These are phyloP conservation scores for Chionoecetes opilio DNA, from an alignment of 1,140 invertebrate species.

Conservation along the genomic window DNA sequence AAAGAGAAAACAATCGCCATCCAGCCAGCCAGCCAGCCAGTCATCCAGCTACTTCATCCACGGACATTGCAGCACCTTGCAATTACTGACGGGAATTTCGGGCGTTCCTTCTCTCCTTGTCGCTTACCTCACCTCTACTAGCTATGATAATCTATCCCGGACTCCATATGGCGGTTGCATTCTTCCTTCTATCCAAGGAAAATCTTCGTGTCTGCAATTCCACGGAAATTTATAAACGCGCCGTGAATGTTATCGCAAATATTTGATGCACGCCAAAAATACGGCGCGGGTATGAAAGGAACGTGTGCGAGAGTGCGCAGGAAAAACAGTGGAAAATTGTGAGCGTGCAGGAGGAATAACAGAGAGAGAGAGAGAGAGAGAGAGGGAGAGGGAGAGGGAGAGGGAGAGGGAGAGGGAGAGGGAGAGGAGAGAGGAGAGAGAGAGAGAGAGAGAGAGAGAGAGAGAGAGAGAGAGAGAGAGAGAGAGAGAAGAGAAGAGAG, in stretches of 20 bases:
- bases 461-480: too few species aligned
- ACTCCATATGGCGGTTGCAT: background rate
- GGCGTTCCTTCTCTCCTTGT: background rate
- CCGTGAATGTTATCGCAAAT: conserved; percentile 19
- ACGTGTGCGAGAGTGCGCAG: background rate
- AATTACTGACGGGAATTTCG: background rate
- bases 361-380: conserved; percentile 15
- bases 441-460: too few species aligned
- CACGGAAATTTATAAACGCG: background rate
- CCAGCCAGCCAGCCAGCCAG: too few species aligned
- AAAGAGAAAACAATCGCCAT: too few species aligned
- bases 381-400: background rate
- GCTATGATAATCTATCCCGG: background rate
- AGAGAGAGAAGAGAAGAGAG: too few species aligned
- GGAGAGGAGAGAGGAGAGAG: too few species aligned
- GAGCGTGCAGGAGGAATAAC: background rate
- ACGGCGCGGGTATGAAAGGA: background rate
- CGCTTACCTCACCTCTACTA: background rate
- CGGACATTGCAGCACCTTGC: too few species aligned
- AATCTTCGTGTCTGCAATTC: background rate
- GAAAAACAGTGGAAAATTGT: background rate
- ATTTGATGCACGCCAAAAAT: conserved; percentile 29
- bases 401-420: too few species aligned
- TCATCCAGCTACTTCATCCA: too few species aligned
- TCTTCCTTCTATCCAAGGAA: background rate